Conservation (phyloP, 2,797 vertebrate species). For the Tenualosa ilisha region DNA sequence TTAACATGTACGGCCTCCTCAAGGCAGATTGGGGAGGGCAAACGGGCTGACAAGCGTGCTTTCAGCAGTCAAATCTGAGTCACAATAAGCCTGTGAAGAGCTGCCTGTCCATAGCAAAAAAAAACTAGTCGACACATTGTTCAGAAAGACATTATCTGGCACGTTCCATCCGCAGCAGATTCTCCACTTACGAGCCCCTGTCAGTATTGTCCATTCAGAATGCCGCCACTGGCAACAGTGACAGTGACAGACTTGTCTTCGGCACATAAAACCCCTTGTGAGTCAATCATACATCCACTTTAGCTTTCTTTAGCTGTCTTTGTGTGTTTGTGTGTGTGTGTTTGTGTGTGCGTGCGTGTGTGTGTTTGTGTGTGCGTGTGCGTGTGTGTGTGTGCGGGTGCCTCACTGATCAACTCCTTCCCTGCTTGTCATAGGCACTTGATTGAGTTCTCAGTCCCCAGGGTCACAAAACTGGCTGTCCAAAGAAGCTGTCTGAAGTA, state of each 20-base stretch:
- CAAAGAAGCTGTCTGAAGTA: background rate
- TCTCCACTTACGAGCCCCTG: background rate
- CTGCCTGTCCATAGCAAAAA: background rate
- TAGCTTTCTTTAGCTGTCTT: background rate
- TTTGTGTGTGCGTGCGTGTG: background rate
- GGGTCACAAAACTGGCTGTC: background rate
- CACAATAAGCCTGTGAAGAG: background rate
- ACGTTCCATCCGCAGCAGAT: background rate
- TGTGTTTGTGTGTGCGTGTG: constrained; percentile 10
- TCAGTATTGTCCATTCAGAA: constrained; percentile 1
- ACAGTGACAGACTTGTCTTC: background rate
- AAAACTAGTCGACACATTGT: background rate
- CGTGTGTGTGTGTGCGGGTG: background rate
- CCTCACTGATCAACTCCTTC: background rate
- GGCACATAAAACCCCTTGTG: background rate
- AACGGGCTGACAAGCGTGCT: background rate
- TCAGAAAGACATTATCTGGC: background rate
- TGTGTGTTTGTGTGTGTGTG: background rate
- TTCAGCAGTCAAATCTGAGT: constrained; percentile 7
- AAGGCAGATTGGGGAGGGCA: background rate
- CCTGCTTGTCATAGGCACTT: background rate
- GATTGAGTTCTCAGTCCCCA: background rate
- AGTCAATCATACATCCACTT: background rate
- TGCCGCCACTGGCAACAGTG: background rate
- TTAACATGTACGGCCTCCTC: background rate